Conservation (phyloP, 2,888 invertebrate genomes). For the Himalopsyche kuldschensis region DNA sequence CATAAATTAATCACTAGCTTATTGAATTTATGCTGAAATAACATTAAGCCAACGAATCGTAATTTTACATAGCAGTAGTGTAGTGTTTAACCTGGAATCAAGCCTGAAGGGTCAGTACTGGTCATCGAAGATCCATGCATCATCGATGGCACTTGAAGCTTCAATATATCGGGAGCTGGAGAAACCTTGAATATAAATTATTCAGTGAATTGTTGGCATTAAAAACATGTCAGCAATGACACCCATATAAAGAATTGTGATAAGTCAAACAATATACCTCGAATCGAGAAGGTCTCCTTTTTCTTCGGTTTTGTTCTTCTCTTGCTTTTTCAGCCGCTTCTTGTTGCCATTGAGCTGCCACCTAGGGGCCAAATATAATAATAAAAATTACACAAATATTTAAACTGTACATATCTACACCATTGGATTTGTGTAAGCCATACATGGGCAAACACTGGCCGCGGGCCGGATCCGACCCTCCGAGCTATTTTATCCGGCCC, state of each 20-base stretch:
- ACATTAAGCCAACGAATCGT: neutral
- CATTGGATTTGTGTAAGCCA: too few relatives aligned
- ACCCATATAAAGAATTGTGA: neutral
- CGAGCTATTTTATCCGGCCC: too few relatives aligned
- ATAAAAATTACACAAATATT: too few relatives aligned
- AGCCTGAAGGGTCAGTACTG: conserved; percentile 52
- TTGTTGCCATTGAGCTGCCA: conserved; percentile 76
- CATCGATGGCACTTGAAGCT: conserved; percentile 60
- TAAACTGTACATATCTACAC: neutral
- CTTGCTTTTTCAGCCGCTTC: conserved; percentile 66
- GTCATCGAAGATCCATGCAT: conserved; percentile 57
- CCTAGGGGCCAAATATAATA: conserved; percentile 47
- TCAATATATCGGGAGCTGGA: conserved; percentile 81
- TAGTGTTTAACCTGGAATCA: conserved; percentile 49
- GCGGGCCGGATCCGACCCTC: too few relatives aligned
- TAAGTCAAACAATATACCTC: conserved; percentile 51
- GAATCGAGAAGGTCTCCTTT: conserved; percentile 75
- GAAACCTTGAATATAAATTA: conserved; percentile 61
- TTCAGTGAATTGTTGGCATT: neutral
- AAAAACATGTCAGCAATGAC: neutral
- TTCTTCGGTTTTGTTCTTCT: conserved; percentile 57
- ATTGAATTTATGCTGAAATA: too few relatives aligned
- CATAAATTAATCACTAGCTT: neutral
- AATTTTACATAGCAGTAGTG: neutral
- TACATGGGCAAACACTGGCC: too few relatives aligned